These are phyloP conservation scores for Meandrusa payeni DNA, from an alignment of 2,888 invertebrate species.

Conservation along the genomic window DNA sequence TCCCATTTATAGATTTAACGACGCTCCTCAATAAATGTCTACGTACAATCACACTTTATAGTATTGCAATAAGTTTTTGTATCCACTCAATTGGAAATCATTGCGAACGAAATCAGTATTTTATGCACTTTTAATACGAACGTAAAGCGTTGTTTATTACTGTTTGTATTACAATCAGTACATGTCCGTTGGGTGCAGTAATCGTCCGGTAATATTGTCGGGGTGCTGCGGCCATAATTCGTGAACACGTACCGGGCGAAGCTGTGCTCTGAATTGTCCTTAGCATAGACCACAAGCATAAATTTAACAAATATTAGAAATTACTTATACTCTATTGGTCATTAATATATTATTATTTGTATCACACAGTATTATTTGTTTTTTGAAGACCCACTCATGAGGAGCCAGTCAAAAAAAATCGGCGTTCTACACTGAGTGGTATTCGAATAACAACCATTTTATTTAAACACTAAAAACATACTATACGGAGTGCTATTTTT, in stretches of 20 bases:
- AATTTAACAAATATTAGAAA: constrained; percentile 6
- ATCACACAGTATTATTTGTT: too few species aligned
- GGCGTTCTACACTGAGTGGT: too few species aligned
- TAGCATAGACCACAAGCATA: constrained; percentile 13
- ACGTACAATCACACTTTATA: constrained; percentile 6
- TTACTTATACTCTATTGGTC: too few species aligned
- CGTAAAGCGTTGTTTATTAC: constrained; percentile 2
- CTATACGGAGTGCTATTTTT: too few species aligned
- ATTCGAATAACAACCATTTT: too few species aligned
- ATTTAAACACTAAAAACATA: too few species aligned
- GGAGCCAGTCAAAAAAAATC: too few species aligned
- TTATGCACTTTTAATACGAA: constrained; percentile 4
- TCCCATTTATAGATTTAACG: constrained; percentile 11
- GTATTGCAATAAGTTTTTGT: constrained; percentile 7
- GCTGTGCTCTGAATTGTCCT: constrained; percentile 7
- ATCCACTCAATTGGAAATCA: constrained; percentile 11
- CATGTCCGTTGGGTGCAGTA: neutral
- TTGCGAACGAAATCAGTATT: constrained; percentile 2
- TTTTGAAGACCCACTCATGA: too few species aligned
- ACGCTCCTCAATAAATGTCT: constrained; percentile 8
- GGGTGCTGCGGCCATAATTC: constrained; percentile 10
- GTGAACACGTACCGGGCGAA: constrained; percentile 5
- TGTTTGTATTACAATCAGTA: constrained; percentile 4
- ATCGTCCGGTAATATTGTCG: constrained; percentile 5
- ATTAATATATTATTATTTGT: too few species aligned